Conservation (phyloP, 1,140 invertebrate species). For the Bombus superbus region DNA sequence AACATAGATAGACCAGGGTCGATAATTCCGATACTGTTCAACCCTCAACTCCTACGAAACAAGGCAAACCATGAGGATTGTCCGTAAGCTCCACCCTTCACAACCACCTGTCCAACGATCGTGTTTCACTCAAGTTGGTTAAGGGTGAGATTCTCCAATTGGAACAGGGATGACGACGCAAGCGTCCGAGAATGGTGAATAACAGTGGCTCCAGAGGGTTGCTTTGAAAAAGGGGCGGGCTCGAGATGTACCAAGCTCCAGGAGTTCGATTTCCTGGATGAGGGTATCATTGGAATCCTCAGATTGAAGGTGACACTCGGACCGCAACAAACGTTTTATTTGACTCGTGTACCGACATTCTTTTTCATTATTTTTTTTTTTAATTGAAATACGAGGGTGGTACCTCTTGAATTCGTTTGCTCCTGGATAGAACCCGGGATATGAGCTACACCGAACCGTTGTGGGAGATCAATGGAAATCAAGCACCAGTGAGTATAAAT, state of each 20-base stretch:
- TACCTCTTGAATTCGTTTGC: constrained; percentile 21
- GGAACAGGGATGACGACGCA: constrained; percentile 9
- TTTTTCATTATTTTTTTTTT: constrained; percentile 58
- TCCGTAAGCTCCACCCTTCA: constrained; percentile 13
- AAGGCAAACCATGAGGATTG: constrained; percentile 4
- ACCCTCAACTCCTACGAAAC: constrained; percentile 2
- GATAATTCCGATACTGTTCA: constrained; percentile 33
- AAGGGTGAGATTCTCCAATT: constrained; percentile 21
- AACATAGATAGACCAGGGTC: constrained; percentile 46
- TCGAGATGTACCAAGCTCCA: neutral
- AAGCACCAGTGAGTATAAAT: constrained; percentile 76
- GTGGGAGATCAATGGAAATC: constrained; percentile 82
- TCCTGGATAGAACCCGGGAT: constrained; percentile 71
- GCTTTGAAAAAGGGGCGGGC: constrained; percentile 30
- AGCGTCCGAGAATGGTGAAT: constrained; percentile 1
- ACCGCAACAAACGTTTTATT: neutral
- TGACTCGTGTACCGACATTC: neutral
- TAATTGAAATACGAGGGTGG: constrained; percentile 7
- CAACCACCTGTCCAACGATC: constrained; percentile 3
- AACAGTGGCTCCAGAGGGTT: neutral
- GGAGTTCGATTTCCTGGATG: neutral
- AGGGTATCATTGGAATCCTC: constrained; percentile 7
- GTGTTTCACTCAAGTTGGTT: neutral
- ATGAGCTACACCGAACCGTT: constrained; percentile 81
- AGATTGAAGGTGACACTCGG: constrained; percentile 34